These are phyloP conservation scores for Hoplodrina blanda DNA, from an alignment of 2,888 invertebrate species.

Conservation along the genomic window DNA sequence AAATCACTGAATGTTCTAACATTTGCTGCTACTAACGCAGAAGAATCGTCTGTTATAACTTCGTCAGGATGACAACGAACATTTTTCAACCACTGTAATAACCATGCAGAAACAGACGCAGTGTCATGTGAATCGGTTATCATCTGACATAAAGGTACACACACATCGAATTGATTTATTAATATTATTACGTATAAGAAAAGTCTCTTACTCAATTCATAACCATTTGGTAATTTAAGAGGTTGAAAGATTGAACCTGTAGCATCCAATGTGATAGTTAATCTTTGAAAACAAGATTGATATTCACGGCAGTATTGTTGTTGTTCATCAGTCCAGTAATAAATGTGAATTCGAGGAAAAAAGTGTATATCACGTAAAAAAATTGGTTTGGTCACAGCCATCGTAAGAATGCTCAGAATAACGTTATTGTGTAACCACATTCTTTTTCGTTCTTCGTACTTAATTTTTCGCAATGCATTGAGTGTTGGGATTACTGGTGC, in stretches of 20 bases:
- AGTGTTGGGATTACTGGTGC: constrained; percentile 2
- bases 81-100: constrained; percentile 1
- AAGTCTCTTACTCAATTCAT: constrained; percentile 12
- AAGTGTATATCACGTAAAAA: constrained; percentile 2
- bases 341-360: constrained; percentile 3
- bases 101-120: constrained; percentile 12
- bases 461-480: constrained; percentile 2
- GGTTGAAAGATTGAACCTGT: constrained; percentile 13
- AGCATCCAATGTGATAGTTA: constrained; percentile 14
- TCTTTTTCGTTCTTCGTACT: constrained; percentile 2
- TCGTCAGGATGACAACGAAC: constrained; percentile 11
- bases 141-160: constrained; percentile 12
- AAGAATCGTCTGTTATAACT: constrained; percentile 13
- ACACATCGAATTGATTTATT: constrained; percentile 13
- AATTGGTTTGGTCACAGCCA: constrained; percentile 2
- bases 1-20: constrained; percentile 10
- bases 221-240: constrained; percentile 11
- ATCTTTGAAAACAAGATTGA: constrained; percentile 11
- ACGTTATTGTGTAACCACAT: constrained; percentile 2
- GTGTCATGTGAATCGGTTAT: constrained; percentile 13
- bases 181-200: constrained; percentile 14
- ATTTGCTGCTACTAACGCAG: constrained; percentile 11
- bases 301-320: constrained; percentile 18
- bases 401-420: constrained; percentile 2
- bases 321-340: constrained; percentile 11